Evolutionary conservation across 2,888 invertebrate species (phyloP).

Genomic region (Malthinus seriepunctatus): DNA sequence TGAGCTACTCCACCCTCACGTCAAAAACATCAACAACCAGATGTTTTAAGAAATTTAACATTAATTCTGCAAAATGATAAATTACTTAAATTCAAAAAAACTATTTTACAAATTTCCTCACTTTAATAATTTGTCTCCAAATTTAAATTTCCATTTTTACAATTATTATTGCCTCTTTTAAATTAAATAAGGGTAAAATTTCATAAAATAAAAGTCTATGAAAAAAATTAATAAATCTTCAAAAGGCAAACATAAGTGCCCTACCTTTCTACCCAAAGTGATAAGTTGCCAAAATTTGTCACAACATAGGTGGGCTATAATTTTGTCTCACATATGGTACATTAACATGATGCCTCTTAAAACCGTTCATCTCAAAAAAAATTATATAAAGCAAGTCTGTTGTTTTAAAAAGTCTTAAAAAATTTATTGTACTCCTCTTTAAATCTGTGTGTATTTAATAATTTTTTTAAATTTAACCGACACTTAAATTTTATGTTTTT

Average conservation of each 20-base stretch:
- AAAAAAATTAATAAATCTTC: conserved; percentile 5
- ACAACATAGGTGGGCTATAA: conserved; percentile 18
- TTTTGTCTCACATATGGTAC: background rate
- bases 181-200: too few relatives aligned
- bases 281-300: conserved; percentile 25
- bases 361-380: background rate
- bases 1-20: conserved; percentile 4
- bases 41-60: conserved; percentile 1
- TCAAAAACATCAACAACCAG: conserved; percentile 2
- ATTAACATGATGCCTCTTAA: background rate
- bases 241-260: conserved; percentile 10
- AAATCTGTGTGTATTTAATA: background rate
- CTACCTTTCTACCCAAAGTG: conserved; percentile 10
- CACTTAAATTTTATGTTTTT: background rate
- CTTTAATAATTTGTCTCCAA: too few relatives aligned
- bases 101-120: too few relatives aligned
- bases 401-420: background rate
- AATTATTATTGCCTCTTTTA: too few relatives aligned
- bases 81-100: too few relatives aligned
- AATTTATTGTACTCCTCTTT: conserved; percentile 4
- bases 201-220: too few relatives aligned
- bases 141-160: too few relatives aligned
- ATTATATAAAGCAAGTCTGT: too few relatives aligned
- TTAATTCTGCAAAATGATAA: conserved; percentile 2
- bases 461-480: background rate